phyloP scores from a whole-genome alignment of 2,797 vertebrate species.

The Phylloscopus collybita region DNA sequence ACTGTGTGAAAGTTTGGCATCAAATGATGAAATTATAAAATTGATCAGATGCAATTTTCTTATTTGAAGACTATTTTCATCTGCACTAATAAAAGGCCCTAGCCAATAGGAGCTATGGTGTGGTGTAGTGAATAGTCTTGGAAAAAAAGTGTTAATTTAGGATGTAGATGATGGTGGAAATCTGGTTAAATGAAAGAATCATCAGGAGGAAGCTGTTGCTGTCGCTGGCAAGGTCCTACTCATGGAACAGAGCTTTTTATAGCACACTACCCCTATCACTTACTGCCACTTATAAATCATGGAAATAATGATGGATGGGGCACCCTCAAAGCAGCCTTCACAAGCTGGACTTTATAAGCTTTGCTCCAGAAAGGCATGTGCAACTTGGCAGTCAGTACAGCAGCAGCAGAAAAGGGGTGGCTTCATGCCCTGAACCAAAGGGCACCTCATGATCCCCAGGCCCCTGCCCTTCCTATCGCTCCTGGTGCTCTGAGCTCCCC shows the following conservation, averaged over 20 bases:
- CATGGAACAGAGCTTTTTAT: neutral
- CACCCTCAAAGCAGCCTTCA: neutral
- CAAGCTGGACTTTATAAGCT: neutral
- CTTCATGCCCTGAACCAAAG: rapidly evolving
- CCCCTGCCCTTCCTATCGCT: neutral
- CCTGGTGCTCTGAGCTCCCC: rapidly evolving
- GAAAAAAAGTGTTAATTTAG: neutral
- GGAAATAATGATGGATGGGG: neutral
- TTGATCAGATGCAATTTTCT: neutral
- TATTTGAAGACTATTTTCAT: neutral
- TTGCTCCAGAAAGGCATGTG: neutral
- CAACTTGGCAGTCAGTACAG: neutral
- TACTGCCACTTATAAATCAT: neutral
- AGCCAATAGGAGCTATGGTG: neutral
- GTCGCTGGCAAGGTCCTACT: rapidly evolving
- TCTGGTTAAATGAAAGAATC: neutral
- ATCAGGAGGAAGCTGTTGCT: neutral
- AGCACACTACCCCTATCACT: rapidly evolving
- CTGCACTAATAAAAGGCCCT: neutral
- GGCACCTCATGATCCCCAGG: rapidly evolving
- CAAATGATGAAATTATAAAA: neutral
- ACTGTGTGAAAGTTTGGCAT: neutral
- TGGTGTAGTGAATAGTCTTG: neutral
- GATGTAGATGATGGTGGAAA: neutral
- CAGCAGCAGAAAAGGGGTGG: neutral